Conservation (phyloP, 2,888 invertebrate genomes). For the Erannis defoliaria region DNA sequence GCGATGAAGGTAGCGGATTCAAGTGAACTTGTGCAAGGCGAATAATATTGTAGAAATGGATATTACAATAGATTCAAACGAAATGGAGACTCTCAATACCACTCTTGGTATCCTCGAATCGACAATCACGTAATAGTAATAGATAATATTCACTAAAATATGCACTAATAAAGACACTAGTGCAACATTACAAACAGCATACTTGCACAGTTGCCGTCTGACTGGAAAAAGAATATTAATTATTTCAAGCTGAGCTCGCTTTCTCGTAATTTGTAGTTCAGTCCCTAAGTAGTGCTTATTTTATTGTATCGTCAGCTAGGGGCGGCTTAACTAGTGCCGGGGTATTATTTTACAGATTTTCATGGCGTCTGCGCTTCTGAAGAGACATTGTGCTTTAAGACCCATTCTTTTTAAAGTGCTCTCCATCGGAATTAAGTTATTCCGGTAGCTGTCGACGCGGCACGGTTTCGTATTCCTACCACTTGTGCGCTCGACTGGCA, state of each 20-base stretch:
- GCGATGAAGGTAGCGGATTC: too few species aligned
- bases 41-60: too few species aligned
- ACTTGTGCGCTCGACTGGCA: slow-evolving; percentile 43
- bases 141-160: neutral
- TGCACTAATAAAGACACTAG: neutral
- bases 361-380: slow-evolving; percentile 73
- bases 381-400: slow-evolving; percentile 68
- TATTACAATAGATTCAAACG: too few species aligned
- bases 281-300: slow-evolving; percentile 72
- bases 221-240: slow-evolving; percentile 80
- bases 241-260: slow-evolving; percentile 80
- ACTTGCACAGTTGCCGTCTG: slow-evolving; percentile 53
- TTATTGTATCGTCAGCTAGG: slow-evolving; percentile 78
- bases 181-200: slow-evolving; percentile 31
- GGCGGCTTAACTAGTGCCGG: slow-evolving; percentile 66
- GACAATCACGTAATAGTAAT: too few species aligned
- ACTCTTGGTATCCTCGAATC: too few species aligned
- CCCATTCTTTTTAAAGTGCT: slow-evolving; percentile 70
- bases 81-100: too few species aligned
- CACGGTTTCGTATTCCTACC: slow-evolving; percentile 55
- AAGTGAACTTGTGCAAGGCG: too few species aligned
- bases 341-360: slow-evolving; percentile 80
- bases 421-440: slow-evolving; percentile 74
- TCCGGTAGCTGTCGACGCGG: slow-evolving; percentile 54
- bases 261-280: slow-evolving; percentile 77